Base-by-base conservation (phyloP, 2,888 invertebrate genomes). In the Watsonalla binaria region DNA sequence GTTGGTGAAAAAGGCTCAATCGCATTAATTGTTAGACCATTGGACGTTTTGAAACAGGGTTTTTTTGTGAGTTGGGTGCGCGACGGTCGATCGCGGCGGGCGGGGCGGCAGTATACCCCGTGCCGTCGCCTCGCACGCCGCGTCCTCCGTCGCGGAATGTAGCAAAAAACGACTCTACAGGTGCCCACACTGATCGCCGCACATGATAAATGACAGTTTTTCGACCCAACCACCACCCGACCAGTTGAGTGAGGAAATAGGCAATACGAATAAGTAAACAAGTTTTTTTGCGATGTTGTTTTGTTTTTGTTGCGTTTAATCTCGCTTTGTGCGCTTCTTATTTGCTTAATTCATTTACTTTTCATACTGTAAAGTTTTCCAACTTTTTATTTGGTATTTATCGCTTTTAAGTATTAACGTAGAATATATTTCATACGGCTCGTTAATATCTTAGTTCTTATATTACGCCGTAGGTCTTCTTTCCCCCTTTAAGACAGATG, bases 161-260 rank as follows among this genome's bases (percentile, higher is more conserved):
- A 71, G 72, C 72, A 75, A 75, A 76, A 79, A 74, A 70, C 65
- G 61, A 78, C 70, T 78, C 86, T 74, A 85, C 84, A 85, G 84
- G 84, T 85, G 85, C 80, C 71, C 57, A 60, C 57, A 61, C 42
- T 68, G 62, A 64, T 67, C 66, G 68, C 72, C 65, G 56, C 70
- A 64, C 72, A 80, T 82, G 74, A 80, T 80, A 82, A 77, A 81
- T 82, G 72, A 72, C 74, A 74, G 80, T 82, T 72, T 75, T 76
- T 70, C 70, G 61, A 66, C 59, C 68, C 69, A 64, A 68, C 70
- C 70, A 66, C 15, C 64, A 72, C 64, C 68, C 67, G 65, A 72
- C 71, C 65, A 69, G 70, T 75, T 77, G 69, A 77, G 74, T 71
- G 75, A 75, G 68, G 74, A 74, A 73, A 73, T 72, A 69, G 69